Percentiles rank a stretch among this genome's conserved stretches.
Evolutionary conservation across 2,113 vertebrate genomes (phyloP).

Genomic region (Trachemys scripta): DNA sequence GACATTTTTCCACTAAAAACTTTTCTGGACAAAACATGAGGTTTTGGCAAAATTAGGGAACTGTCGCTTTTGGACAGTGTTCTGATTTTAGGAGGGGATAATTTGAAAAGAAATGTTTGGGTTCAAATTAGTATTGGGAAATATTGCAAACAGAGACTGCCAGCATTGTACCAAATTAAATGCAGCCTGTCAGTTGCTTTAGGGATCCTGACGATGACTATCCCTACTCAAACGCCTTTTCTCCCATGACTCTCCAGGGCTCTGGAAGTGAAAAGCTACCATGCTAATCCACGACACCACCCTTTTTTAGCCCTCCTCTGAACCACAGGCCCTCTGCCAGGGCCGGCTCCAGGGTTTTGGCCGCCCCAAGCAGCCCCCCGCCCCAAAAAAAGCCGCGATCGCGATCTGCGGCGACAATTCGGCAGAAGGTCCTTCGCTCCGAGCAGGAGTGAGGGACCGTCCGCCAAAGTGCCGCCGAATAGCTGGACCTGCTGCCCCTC

Average conservation of each 20-base stretch:
- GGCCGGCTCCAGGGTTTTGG: too few relatives aligned
- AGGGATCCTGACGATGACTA: not conserved
- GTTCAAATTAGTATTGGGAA: not conserved
- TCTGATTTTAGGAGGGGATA: not conserved
- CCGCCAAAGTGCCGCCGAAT: too few relatives aligned
- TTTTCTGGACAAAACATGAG: not conserved
- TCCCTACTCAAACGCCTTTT: not conserved
- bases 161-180: not conserved
- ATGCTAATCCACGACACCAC: not conserved
- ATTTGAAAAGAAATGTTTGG: not conserved
- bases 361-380: too few relatives aligned
- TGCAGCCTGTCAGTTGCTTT: not conserved
- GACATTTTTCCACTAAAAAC: not conserved
- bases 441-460: too few relatives aligned
- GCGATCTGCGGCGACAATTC: too few relatives aligned
- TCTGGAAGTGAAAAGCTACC: not conserved
- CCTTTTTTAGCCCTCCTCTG: not conserved
- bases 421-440: too few relatives aligned
- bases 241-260: not conserved
- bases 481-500: too few relatives aligned
- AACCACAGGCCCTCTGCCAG: not conserved
- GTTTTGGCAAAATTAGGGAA: not conserved
- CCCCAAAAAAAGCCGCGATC: too few relatives aligned
- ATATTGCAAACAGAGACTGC: not conserved
- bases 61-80: not conserved